Percentiles rank a stretch among this genome's conserved stretches.
These are phyloP conservation scores for Norana najaformis DNA, from an alignment of 2,888 invertebrate species.

Conservation along the genomic window DNA sequence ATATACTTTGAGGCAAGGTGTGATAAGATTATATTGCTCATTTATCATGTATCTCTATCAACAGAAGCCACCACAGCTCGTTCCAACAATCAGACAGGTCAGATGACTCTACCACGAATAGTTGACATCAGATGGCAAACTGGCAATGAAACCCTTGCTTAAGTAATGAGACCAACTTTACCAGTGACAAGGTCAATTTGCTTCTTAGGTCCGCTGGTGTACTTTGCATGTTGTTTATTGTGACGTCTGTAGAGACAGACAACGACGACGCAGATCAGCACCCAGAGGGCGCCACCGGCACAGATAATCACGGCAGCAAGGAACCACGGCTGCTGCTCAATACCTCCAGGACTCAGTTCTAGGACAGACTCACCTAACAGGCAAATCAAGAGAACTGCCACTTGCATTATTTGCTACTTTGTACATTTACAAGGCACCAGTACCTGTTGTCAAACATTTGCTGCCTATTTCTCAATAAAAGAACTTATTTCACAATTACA, in stretches of 20 bases:
- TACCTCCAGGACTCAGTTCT: neutral
- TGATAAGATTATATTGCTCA: too few species aligned
- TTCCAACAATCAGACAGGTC: neutral
- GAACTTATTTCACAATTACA: neutral
- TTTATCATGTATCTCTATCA: too few species aligned
- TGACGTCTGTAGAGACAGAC: slow-evolving; percentile 27
- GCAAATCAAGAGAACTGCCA: neutral
- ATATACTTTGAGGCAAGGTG: too few species aligned
- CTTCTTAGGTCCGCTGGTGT: neutral
- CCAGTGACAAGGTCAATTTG: neutral
- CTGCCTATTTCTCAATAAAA: neutral
- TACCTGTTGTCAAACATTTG: neutral
- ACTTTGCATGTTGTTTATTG: slow-evolving; percentile 16
- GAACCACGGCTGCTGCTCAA: slow-evolving; percentile 21
- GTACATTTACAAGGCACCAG: too few species aligned
- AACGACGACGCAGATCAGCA: slow-evolving; percentile 20
- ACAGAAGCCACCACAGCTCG: neutral
- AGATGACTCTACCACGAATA: neutral
- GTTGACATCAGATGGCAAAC: neutral
- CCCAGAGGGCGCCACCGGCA: slow-evolving; percentile 29
- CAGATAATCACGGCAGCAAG: slow-evolving; percentile 26
- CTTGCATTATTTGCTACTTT: neutral
- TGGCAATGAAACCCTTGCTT: neutral
- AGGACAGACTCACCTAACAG: slow-evolving; percentile 18
- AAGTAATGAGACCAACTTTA: neutral